Evolutionary conservation across 1,140 invertebrate genomes (phyloP), one percentile per base, ranked within the genome.

Genomic region (Drosophila sucinea): DNA sequence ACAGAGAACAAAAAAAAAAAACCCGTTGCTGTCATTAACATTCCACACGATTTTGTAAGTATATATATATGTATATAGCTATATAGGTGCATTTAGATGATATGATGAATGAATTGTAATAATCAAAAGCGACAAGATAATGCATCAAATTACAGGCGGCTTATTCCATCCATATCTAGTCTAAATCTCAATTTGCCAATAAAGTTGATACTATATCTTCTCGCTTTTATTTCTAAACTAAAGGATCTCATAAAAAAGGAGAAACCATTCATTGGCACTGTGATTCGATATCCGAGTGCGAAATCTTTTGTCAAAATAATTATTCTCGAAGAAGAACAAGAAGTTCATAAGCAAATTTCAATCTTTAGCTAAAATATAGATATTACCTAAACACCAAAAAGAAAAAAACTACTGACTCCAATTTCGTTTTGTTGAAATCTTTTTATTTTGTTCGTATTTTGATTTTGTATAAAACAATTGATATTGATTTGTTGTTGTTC

Each of bases 41-140:
- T 51, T 6, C 10, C n/a, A 62, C 10, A 11, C 41, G 40, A 17
- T 55, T 70, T 77, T 70, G 66, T 77, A 77, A 77, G 73, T 77
- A 77, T 76, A 27, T 27, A 11, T 58, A 17, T 35, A 58, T 38
- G 4, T 58, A 35, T 8, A 58, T 58, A 58, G 8, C 1, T 35
- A 32, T 58, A 33, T 23, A 33, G 17, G 6, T 35, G 8, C 8
- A 57, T 41, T 11, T 41, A 2, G 4, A 41, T 41, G 2, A 8
- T 35, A 2, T 38, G 11, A 10, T 38, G 11, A 38, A 38, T 3
- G 17, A 11, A 11, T 11, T 38, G 1, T 23, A 47, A 23, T 7
- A 47, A 47, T 17, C 44, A 47, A 11, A 51, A 51, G 44, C 44
- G 44, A 51, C 7, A 51, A 51, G 44, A 51, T 51, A 51, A 27